Evolutionary conservation across 2,113 vertebrate species (phyloP).

Genomic region (Excalfactoria chinensis): DNA sequence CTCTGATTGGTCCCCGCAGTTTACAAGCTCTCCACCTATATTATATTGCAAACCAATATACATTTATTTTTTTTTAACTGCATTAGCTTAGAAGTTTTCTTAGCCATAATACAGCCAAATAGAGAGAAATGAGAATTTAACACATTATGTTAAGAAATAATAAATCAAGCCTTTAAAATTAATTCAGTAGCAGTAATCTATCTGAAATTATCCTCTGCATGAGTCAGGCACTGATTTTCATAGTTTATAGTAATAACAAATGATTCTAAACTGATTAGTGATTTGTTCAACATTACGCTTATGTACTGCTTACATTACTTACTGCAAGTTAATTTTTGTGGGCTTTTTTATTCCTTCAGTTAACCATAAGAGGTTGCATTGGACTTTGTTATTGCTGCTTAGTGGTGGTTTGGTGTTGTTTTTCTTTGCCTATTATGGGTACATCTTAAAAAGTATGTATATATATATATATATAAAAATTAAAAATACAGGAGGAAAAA

Average conservation of each 20-base stretch:
- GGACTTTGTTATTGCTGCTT: neutral
- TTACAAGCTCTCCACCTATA: neutral
- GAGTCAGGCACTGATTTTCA: neutral
- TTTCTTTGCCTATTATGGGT: neutral
- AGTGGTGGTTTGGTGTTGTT: neutral
- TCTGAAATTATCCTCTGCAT: neutral
- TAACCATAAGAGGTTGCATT: neutral
- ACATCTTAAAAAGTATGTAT: neutral
- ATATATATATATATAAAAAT: no score
- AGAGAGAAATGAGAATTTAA: neutral
- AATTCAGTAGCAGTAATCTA: neutral
- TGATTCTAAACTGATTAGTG: neutral
- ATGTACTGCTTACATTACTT: conserved; percentile 17
- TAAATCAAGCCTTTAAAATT: neutral
- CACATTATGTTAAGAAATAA: neutral
- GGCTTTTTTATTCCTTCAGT: neutral
- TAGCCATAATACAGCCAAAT: neutral
- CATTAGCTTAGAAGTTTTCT: neutral
- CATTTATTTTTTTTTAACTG: neutral
- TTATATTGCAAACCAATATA: neutral
- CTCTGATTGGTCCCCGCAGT: neutral
- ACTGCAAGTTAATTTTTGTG: neutral
- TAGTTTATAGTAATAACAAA: conserved; percentile 27
- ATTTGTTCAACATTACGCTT: conserved; percentile 6
- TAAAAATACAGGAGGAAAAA: no score